Base-by-base conservation (phyloP, 2,888 invertebrate genomes). In the Lochmaea crataegi region DNA sequence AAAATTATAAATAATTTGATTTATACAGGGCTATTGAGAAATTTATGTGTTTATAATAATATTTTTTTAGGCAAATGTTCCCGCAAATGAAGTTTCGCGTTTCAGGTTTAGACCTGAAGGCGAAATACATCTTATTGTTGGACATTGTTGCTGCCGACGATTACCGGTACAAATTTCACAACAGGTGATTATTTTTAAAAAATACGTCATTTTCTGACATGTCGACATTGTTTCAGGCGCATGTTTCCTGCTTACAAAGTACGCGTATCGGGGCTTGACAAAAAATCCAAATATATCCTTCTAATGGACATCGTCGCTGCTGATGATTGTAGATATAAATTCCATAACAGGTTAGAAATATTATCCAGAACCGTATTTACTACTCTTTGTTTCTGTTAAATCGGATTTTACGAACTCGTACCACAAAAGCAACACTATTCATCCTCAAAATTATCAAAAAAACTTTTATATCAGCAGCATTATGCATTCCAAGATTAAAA, bases 81-180 rank as follows among this genome's bases (percentile, higher is more conserved):
- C 99, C 99, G 85, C 97, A 99, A 90, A 98, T 96, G 94, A 98
- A 98, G 92, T 98, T 98, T 89, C 95, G 98, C 87, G 96, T 99
- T 84, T 96, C 96, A 86, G 99, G 99, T 83, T 90, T 99, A 90
- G 98, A 99, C 91, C 95, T 97, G 88, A 96, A 98, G 90, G 96
- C 98, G 87, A 99, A 99, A 90, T 99, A 99, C 92, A 98, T 98
- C 88, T 92, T 99, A 78, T 92, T 99, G 84, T 92, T 99, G 94
- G 99, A 99, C 91, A 97, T 99, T 88, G 97, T 98, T 83, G 97
- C 98, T 65, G 97, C 98, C 78, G 99, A 99, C 89, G 98, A 99
- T 91, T 98, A 97, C 92, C 92, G 96, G 90, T 96, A 96, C 92
- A 97, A 97, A 90, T 97, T 96, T 90, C 96, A 96, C 90, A 96